Conservation (phyloP, 2,888 invertebrate species). For the Aromia moschata region DNA sequence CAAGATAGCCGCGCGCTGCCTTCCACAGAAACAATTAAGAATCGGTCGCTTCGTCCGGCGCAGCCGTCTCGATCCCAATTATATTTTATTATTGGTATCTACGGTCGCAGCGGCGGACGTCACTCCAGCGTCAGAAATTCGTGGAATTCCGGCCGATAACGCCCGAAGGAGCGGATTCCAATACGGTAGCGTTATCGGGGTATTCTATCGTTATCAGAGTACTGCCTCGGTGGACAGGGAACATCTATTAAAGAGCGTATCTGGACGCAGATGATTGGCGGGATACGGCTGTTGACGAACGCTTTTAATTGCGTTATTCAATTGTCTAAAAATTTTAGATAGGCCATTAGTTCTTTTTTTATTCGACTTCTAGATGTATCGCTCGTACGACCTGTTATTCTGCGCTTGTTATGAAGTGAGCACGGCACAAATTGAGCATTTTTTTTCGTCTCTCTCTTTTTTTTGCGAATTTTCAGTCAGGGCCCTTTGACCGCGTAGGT, state of each 20-base stretch:
- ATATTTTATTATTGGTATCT: slow-evolving; percentile 23
- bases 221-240: slow-evolving; percentile 52
- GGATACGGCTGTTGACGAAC: slow-evolving; percentile 49
- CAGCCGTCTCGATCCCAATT: slow-evolving; percentile 11
- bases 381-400: slow-evolving; percentile 15
- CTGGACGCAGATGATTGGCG: slow-evolving; percentile 35
- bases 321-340: slow-evolving; percentile 48
- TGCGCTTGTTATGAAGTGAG: neutral
- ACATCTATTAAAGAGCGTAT: slow-evolving; percentile 55
- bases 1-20: too few species aligned
- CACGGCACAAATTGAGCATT: too few species aligned
- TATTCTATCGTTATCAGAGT: slow-evolving; percentile 52
- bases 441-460: too few species aligned
- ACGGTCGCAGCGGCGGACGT: neutral
- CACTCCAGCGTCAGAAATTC: slow-evolving; percentile 32
- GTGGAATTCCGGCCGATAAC: slow-evolving; percentile 41
- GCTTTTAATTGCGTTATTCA: slow-evolving; percentile 51
- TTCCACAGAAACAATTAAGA: slow-evolving; percentile 8
- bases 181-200: slow-evolving; percentile 51
- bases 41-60: slow-evolving; percentile 5
- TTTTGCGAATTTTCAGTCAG: too few species aligned
- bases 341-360: slow-evolving; percentile 40
- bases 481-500: too few species aligned
- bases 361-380: slow-evolving; percentile 5
- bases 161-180: slow-evolving; percentile 40